Evolutionary conservation across 1,140 invertebrate genomes (phyloP).

Genomic region (Elysia chlorotica): DNA sequence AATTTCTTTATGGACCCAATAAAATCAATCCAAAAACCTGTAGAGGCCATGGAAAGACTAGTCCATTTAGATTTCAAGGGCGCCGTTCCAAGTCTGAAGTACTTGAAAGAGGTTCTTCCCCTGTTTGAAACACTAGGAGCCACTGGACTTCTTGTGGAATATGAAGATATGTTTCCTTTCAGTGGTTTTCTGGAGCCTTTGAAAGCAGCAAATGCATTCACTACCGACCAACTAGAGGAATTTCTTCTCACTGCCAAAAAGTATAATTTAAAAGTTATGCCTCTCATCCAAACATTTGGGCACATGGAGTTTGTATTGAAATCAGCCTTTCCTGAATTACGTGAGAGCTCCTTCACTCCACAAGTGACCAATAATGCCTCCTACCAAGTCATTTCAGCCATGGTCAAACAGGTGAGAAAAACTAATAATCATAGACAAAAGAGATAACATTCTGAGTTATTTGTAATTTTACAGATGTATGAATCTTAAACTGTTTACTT

Average conservation of each 20-base stretch:
- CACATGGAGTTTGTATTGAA: constrained; percentile 83
- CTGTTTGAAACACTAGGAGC: constrained; percentile 78
- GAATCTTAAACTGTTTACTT: no score
- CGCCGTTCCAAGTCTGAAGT: constrained; percentile 45
- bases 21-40: neutral
- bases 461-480: no score
- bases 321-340: constrained; percentile 73
- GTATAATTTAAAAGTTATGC: constrained; percentile 79
- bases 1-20: neutral
- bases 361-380: constrained; percentile 85
- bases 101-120: constrained; percentile 57
- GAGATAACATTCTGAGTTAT: no score
- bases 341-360: constrained; percentile 74
- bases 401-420: constrained; percentile 80
- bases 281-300: constrained; percentile 94
- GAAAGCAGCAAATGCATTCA: constrained; percentile 63
- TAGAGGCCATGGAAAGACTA: constrained; percentile 25
- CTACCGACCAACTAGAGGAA: constrained; percentile 66
- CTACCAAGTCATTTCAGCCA: constrained; percentile 71
- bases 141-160: constrained; percentile 88
- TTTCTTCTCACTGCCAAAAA: constrained; percentile 70
- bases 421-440: no score
- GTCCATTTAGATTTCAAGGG: constrained; percentile 53
- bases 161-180: constrained; percentile 97
- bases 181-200: constrained; percentile 70